Percentiles rank a stretch among this genome's conserved stretches.
Conservation (phyloP, 2,797 vertebrate genomes). For the Leptatherina wallacei region DNA sequence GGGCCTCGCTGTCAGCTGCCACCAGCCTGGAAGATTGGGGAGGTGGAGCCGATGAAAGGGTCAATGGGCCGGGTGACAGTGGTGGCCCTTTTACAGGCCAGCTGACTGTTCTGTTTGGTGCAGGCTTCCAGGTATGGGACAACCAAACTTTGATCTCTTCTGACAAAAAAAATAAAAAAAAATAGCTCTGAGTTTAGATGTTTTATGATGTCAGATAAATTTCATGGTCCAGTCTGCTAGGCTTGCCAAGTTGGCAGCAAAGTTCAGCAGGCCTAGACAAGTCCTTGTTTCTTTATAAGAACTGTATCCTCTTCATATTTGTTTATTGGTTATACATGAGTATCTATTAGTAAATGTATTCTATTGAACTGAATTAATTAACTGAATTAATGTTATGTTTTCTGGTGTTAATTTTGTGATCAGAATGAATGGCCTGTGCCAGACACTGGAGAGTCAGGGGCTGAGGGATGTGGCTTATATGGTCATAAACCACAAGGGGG, state of each 20-base stretch:
- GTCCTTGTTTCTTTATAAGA: background rate
- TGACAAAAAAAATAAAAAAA: background rate
- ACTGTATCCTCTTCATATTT: background rate
- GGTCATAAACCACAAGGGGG: slow-evolving; percentile 89
- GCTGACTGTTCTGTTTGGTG: slow-evolving; percentile 91
- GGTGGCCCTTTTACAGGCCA: slow-evolving; percentile 92
- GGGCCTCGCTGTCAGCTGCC: slow-evolving; percentile 83
- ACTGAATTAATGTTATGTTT: background rate
- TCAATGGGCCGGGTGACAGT: slow-evolving; percentile 87
- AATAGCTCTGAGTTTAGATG: too few relatives aligned
- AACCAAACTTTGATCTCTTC: background rate
- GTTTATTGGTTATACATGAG: background rate
- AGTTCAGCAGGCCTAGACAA: background rate
- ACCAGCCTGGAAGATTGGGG: slow-evolving; percentile 86
- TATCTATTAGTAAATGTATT: background rate
- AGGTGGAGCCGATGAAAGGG: slow-evolving; percentile 86
- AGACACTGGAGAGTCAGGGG: slow-evolving; percentile 86
- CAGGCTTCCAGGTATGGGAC: slow-evolving; percentile 90
- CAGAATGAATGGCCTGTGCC: slow-evolving; percentile 90
- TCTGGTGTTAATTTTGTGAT: background rate
- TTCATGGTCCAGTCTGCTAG: background rate
- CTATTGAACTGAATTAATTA: background rate
- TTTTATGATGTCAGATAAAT: background rate
- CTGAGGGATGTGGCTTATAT: slow-evolving; percentile 87
- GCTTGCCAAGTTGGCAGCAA: background rate